Base-by-base conservation (phyloP, 1,140 invertebrate genomes). In the Pissodes strobi region DNA sequence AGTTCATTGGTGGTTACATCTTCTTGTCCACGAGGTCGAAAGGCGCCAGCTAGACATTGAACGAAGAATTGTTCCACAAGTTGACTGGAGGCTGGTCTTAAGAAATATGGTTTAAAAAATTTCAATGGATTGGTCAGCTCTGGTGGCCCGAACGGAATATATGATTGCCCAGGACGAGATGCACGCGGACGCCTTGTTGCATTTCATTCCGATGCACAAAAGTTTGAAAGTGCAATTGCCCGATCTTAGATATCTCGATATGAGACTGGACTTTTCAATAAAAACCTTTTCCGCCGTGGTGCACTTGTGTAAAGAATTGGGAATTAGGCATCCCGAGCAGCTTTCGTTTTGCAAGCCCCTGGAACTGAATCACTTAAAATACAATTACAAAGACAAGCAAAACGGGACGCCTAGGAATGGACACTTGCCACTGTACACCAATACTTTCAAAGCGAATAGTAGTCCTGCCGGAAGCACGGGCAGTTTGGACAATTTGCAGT, bases 161-260 rank as follows among this genome's bases (percentile, higher is more conserved):
- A 99, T 98, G 0, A 79, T 99, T 25, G 97, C 99, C 79, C 97
- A 99, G 80, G 97, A 92, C 74, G 94, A 94, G 0, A 95, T 99
- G 2, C 94, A 97, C 66, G 96, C 97, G 1, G 96, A 99, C 77
- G 93, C 94, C 0, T 79, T 92, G 17, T 84, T 99, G 1, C 88
- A 97, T 76, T 99, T 99, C 80, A 99, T 97, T 13, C 97, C 97
- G n/a, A 99, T 99, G 94, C 97, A 99, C 86, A 99, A 99, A 79
- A 88, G 85, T 22, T 81, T 98, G 15, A 85, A 91, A 61, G 89
- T 99, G 41, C 86, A 86, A 78, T 80, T 99, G 70, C 97, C 98
- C 12, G 97, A 99, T 81, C 82, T 98, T 70, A 87, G 96, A 68
- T 94, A 91, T 73, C 82, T 98, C 23, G 94, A 98, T 77, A 92